Conservation (phyloP, 2,113 vertebrate species). For the Sturnira hondurensis region DNA sequence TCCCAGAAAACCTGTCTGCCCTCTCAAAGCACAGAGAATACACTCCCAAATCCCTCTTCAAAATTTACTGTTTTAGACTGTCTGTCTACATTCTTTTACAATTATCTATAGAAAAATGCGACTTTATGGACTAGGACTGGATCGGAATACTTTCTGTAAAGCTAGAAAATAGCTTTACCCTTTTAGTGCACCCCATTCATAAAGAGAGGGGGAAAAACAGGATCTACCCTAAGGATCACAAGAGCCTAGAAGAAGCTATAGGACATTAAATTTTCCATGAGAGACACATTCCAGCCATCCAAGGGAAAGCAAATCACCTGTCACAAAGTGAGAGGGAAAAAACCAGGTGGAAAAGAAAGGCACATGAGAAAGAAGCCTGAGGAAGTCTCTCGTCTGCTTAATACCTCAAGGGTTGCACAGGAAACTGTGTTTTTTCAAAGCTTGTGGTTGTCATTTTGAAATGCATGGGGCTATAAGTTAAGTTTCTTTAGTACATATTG, state of each 20-base stretch:
- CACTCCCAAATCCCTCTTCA: background rate
- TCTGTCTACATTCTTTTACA: background rate
- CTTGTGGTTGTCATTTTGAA: background rate
- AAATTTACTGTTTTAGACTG: background rate
- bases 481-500: background rate
- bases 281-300: background rate
- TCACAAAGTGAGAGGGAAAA: background rate
- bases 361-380: background rate
- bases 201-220: background rate
- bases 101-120: background rate
- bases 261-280: background rate
- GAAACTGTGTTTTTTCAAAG: slow-evolving; percentile 20
- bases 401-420: background rate
- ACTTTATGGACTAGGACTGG: background rate
- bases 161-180: background rate
- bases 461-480: background rate
- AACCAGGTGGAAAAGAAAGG: background rate
- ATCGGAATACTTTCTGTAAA: slow-evolving; percentile 4
- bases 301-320: background rate
- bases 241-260: background rate
- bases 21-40: background rate
- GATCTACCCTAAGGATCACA: background rate
- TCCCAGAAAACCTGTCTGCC: background rate
- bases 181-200: background rate
- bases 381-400: background rate